Conservation (phyloP, 2,888 invertebrate species). For the Drosophila ustulata region DNA sequence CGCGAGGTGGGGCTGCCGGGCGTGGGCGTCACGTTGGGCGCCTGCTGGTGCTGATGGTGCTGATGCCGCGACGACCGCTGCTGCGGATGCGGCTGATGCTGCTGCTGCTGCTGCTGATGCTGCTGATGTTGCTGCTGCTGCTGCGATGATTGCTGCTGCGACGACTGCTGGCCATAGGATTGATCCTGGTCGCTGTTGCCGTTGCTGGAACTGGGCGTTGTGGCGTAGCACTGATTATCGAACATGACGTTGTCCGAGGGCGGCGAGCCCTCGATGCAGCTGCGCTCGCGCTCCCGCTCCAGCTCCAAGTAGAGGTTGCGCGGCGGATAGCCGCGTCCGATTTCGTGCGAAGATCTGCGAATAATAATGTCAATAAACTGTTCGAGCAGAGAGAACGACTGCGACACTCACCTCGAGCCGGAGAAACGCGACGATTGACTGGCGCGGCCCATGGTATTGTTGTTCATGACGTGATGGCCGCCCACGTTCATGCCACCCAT, state of each 20-base stretch:
- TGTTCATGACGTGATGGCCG: conserved; percentile 87
- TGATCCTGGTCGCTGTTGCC: conserved; percentile 95
- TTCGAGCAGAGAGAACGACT: not conserved
- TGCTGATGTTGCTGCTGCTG: conserved; percentile 85
- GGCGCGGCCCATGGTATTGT: conserved; percentile 85
- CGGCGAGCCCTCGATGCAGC: conserved; percentile 89
- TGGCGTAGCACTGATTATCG: conserved; percentile 98
- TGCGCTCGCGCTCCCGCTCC: conserved; percentile 90
- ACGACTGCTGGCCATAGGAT: conserved; percentile 87
- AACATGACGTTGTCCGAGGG: conserved; percentile 97
- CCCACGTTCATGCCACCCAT: conserved; percentile 62
- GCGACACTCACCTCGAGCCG: conserved; percentile 87
- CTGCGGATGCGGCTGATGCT: conserved; percentile 81
- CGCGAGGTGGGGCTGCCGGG: conserved; percentile 94
- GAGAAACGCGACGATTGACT: conserved; percentile 89
- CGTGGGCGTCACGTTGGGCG: conserved; percentile 90
- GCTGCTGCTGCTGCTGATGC: conserved; percentile 79
- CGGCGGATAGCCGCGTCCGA: conserved; percentile 90
- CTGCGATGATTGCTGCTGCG: conserved; percentile 85
- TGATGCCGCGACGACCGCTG: conserved; percentile 85
- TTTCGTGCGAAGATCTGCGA: conserved; percentile 89
- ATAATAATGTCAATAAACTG: not conserved
- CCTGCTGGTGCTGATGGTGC: conserved; percentile 88
- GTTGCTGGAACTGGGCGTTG: conserved; percentile 96
- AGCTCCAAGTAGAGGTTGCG: conserved; percentile 92